Evolutionary conservation across 2,113 vertebrate species (phyloP).

Genomic region (Cyprinodon variegatus): DNA sequence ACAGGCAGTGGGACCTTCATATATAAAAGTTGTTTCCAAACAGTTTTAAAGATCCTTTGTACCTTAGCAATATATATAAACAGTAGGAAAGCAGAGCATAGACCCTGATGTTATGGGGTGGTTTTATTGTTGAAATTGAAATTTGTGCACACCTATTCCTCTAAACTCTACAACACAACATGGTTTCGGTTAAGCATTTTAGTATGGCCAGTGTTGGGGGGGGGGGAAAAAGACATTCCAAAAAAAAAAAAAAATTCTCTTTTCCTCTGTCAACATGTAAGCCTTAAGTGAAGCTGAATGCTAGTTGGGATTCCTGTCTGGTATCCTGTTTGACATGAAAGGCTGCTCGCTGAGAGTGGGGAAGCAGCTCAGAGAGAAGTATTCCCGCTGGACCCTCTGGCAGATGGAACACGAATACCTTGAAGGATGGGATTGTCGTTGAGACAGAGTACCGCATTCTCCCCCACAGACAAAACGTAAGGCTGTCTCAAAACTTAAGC

Average conservation of each 20-base stretch:
- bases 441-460: constrained; percentile 52
- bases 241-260: constrained; percentile 67
- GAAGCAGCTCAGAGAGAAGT: constrained; percentile 69
- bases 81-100: too few species aligned
- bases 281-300: constrained; percentile 73
- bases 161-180: constrained; percentile 39
- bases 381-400: constrained; percentile 75
- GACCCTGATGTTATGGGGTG: neutral
- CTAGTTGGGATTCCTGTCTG: constrained; percentile 79
- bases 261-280: constrained; percentile 75
- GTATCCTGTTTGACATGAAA: constrained; percentile 81
- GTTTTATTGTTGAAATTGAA: constrained; percentile 15
- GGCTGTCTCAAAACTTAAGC: constrained; percentile 72
- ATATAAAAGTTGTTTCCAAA: neutral
- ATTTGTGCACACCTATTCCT: constrained; percentile 36
- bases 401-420: constrained; percentile 79
- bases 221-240: constrained; percentile 50
- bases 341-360: constrained; percentile 68
- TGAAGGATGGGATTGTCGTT: constrained; percentile 77
- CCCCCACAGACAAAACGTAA: constrained; percentile 68
- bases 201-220: constrained; percentile 50
- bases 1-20: neutral
- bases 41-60: neutral
- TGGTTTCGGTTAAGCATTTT: constrained; percentile 67
- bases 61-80: neutral